Percentiles rank a stretch among this genome's conserved stretches.
phyloP scores from a whole-genome alignment of 1,140 invertebrate species.

The Spodoptera litura region DNA sequence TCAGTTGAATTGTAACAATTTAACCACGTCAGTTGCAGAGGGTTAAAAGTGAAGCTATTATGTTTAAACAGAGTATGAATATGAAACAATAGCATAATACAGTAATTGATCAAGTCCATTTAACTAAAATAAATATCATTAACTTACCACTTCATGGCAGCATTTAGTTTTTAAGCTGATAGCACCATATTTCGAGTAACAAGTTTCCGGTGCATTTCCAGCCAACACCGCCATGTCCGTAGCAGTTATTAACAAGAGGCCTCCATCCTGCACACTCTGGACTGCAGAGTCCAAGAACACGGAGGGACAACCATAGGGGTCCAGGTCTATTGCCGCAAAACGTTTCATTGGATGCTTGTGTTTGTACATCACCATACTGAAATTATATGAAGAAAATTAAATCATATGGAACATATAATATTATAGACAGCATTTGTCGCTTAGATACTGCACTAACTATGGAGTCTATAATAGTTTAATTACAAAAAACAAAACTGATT shows the following conservation, averaged over 20 bases:
- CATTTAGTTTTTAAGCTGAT: slow-evolving; percentile 94
- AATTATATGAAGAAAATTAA: slow-evolving; percentile 59
- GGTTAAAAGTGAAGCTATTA: too few species aligned
- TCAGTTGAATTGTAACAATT: too few species aligned
- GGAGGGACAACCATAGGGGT: slow-evolving; percentile 98
- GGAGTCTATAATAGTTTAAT: too few species aligned
- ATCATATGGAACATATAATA: too few species aligned
- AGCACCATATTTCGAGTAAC: slow-evolving; percentile 97
- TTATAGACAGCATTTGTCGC: too few species aligned
- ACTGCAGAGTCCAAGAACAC: slow-evolving; percentile 97
- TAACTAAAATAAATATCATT: too few species aligned
- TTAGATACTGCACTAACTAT: too few species aligned
- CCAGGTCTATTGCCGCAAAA: slow-evolving; percentile 97
- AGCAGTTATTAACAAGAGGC: slow-evolving; percentile 96
- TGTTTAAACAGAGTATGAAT: too few species aligned
- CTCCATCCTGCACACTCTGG: slow-evolving; percentile 92
- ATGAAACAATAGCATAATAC: too few species aligned
- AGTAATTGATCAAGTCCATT: too few species aligned
- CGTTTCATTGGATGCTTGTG: slow-evolving; percentile 88
- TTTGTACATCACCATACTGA: slow-evolving; percentile 94
- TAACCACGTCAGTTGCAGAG: too few species aligned
- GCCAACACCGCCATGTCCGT: slow-evolving; percentile 99
- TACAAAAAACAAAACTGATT: too few species aligned
- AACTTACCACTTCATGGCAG: slow-evolving; percentile 97
- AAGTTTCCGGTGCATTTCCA: slow-evolving; percentile 98